phyloP scores from a whole-genome alignment of 1,140 invertebrate species.

The Drosophila busckii region DNA sequence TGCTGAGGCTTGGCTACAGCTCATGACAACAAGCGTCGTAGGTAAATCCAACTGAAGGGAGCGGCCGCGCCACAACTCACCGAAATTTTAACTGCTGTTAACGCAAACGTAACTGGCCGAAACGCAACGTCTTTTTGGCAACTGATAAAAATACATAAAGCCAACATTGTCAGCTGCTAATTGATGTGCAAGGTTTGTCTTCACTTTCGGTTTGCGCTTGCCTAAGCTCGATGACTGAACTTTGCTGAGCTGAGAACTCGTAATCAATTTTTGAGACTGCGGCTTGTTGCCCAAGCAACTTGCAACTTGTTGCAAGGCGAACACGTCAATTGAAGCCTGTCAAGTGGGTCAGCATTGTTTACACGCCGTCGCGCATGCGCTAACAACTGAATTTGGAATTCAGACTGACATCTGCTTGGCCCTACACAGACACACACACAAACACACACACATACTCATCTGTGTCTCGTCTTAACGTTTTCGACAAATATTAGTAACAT shows the following conservation, averaged over 20 bases:
- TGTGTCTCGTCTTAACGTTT: too few species aligned
- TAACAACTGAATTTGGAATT: slow-evolving; percentile 4
- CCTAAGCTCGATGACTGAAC: too few species aligned
- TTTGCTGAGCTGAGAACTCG: neutral
- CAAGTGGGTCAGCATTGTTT: slow-evolving; percentile 61
- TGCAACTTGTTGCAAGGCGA: slow-evolving; percentile 32
- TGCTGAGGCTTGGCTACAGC: too few species aligned
- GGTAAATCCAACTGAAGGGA: too few species aligned
- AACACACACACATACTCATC: slow-evolving; percentile 4
- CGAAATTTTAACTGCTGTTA: too few species aligned
- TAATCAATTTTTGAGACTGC: neutral
- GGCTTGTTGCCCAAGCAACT: slow-evolving; percentile 1
- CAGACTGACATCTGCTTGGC: neutral
- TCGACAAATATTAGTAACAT: too few species aligned
- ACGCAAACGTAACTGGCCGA: too few species aligned
- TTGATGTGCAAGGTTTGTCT: slow-evolving; percentile 23
- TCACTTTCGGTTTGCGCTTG: slow-evolving; percentile 13
- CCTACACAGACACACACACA: slow-evolving; percentile 23
- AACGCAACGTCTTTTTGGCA: slow-evolving; percentile 29
- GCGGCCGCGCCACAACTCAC: too few species aligned
- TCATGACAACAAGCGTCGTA: too few species aligned
- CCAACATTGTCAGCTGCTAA: slow-evolving; percentile 39
- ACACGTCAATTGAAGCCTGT: slow-evolving; percentile 46
- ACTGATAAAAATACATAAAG: slow-evolving; percentile 1
- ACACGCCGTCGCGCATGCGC: slow-evolving; percentile 50